Conservation (phyloP, 2,888 invertebrate genomes). For the Acleris emargana region DNA sequence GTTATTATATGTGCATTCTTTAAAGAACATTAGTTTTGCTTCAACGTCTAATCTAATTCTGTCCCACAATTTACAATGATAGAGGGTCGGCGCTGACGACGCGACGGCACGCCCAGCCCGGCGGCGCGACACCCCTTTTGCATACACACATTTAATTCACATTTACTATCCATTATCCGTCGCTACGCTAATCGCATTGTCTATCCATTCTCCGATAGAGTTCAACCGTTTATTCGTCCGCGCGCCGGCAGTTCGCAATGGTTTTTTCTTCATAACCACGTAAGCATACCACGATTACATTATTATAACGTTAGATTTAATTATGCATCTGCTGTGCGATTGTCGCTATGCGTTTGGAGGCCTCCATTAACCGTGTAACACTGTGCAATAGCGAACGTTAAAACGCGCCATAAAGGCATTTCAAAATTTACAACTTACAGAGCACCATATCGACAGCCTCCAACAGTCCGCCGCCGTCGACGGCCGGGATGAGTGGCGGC, state of each 20-base stretch:
- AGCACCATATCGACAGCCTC: slow-evolving; percentile 88
- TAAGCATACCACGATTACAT: slow-evolving; percentile 54
- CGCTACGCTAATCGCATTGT: slow-evolving; percentile 38
- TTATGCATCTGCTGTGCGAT: slow-evolving; percentile 57
- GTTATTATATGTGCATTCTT: slow-evolving; percentile 60
- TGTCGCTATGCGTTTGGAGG: slow-evolving; percentile 71
- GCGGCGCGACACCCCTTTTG: slow-evolving; percentile 62
- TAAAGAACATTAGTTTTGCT: slow-evolving; percentile 59
- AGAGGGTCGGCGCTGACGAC: slow-evolving; percentile 57
- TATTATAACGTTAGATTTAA: slow-evolving; percentile 36
- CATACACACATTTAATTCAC: slow-evolving; percentile 71
- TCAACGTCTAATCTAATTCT: slow-evolving; percentile 53
- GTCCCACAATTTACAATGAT: slow-evolving; percentile 44
- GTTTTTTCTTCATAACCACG: slow-evolving; percentile 52
- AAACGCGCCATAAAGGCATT: slow-evolving; percentile 82
- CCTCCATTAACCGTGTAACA: slow-evolving; percentile 53
- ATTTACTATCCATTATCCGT: slow-evolving; percentile 60
- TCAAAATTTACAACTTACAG: slow-evolving; percentile 84
- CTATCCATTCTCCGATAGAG: slow-evolving; percentile 48
- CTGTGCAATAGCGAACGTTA: slow-evolving; percentile 73
- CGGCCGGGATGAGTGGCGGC: slow-evolving; percentile 83
- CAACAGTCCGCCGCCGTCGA: slow-evolving; percentile 87
- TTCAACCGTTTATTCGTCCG: slow-evolving; percentile 43
- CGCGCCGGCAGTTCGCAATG: slow-evolving; percentile 41
- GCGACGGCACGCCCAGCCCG: slow-evolving; percentile 65